Conservation (phyloP, 2,113 vertebrate genomes). For the Paraplagusia blochii region DNA sequence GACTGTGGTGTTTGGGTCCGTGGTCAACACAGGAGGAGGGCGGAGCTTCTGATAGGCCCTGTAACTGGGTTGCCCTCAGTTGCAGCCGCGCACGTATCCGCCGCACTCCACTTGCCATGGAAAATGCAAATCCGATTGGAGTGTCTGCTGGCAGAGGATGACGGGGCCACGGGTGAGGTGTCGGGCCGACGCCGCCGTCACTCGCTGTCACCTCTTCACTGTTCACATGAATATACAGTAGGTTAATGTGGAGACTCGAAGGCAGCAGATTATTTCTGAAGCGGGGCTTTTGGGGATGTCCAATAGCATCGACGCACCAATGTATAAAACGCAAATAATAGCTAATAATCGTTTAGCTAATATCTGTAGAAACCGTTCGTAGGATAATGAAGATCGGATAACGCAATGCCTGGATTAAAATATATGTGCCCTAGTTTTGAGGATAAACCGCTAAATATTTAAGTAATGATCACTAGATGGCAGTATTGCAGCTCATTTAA, state of each 20-base stretch:
- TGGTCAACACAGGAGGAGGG: conserved; percentile 48
- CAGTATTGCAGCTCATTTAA: no score
- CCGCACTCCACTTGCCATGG: conserved; percentile 61
- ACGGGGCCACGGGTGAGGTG: conserved; percentile 20
- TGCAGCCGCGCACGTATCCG: conserved; percentile 38
- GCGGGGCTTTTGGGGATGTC: neutral
- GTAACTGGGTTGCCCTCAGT: conserved; percentile 54
- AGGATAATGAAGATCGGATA: no score
- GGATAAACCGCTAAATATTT: no score
- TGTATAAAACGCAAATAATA: no score
- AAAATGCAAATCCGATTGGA: conserved; percentile 70
- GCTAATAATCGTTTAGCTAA: no score
- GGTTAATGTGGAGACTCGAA: neutral
- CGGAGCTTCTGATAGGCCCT: conserved; percentile 45
- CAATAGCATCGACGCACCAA: no score
- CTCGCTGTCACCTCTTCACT: conserved; percentile 24
- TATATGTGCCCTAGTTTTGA: no score
- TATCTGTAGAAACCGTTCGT: no score
- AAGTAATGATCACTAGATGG: no score
- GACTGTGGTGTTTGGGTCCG: conserved; percentile 10
- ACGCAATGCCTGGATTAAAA: no score
- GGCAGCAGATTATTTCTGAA: neutral
- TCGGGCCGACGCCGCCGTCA: conserved; percentile 11
- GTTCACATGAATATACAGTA: conserved; percentile 22
- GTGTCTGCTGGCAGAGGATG: conserved; percentile 31